Evolutionary conservation across 2,888 invertebrate species (phyloP), one percentile per base, ranked within the genome.

Genomic region (Chrysolina oricalcia): DNA sequence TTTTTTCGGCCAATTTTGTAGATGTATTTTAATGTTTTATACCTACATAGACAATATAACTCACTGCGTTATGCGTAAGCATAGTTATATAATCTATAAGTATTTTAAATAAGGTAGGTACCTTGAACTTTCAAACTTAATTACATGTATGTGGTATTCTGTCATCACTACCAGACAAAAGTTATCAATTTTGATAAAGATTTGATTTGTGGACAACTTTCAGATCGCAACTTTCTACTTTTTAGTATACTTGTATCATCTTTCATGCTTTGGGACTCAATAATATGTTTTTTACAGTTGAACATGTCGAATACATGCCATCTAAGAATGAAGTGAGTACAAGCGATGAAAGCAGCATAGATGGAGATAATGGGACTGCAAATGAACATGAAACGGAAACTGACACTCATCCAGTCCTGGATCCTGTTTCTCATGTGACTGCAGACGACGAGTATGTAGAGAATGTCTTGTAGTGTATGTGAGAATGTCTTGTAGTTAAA

Each of bases 301-400:
- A 43, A 9, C 43, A 43, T 43, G 43, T 13, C 15, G 43, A 43
- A 43, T 43, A 15, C 43, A 43, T 43, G 43, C 43, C 43, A 43
- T 43, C 43, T 43, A 5, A 43, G 43, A 43, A 43, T 43, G 43
- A 43, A 43, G 43, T 43, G 43, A 43, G 43, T 43, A 43, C 43
- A 43, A 43, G 43, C 43, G 43, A 43, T 43, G 43, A 43, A 43
- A 43, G 43, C 43, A 43, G 43, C 43, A 43, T 43, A 43, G 43
- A 43, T 43, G 43, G 43, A 43, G 43, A 43, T 43, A 15, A 43
- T 43, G 43, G 43, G 43, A 43, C 43, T 43, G 43, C 4, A 3
- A 35, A 35, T 35, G 35, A 35, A 35, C 35, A 35, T 35, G 4
- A 6, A 35, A 35, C 35, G 43, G 5, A 43, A 43, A 43, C 43